Conservation (phyloP, 2,113 vertebrate species). For the Lethenteron reissneri region DNA sequence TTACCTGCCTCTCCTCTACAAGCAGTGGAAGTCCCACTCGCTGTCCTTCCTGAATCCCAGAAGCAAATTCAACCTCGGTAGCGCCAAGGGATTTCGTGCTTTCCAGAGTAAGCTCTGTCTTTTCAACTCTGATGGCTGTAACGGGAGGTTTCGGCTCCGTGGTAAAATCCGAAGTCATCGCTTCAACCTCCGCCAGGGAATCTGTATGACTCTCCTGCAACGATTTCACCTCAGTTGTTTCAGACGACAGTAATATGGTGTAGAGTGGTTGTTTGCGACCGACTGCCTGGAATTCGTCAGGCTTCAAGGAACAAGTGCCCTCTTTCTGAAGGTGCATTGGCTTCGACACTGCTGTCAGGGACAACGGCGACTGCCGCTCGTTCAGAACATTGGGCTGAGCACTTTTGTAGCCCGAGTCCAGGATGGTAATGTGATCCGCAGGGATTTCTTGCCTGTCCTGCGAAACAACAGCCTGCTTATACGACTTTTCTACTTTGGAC, state of each 20-base stretch:
- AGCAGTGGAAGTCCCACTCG: conserved; percentile 31
- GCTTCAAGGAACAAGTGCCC: conserved; percentile 11
- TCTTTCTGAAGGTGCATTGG: conserved; percentile 29
- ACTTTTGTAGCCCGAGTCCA: conserved; percentile 17
- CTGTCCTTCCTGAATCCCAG: conserved; percentile 33
- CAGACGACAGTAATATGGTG: conserved; percentile 22
- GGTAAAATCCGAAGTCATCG: conserved; percentile 16
- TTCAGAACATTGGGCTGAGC: conserved; percentile 13
- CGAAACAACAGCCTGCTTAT: conserved; percentile 15
- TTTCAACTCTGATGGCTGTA: conserved; percentile 21
- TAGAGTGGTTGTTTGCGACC: conserved; percentile 31
- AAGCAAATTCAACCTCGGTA: conserved; percentile 31
- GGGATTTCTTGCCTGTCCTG: conserved; percentile 23
- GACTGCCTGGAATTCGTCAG: conserved; percentile 21
- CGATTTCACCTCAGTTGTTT: conserved; percentile 19
- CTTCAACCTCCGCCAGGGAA: conserved; percentile 18
- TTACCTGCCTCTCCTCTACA: conserved; percentile 31
- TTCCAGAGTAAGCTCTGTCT: conserved; percentile 25
- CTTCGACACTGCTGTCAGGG: conserved; percentile 20
- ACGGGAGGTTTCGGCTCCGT: conserved; percentile 25
- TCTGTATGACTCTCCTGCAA: conserved; percentile 23
- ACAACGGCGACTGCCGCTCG: conserved; percentile 17
- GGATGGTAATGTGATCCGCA: conserved; percentile 18
- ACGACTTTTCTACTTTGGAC: conserved; percentile 24
- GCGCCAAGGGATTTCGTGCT: conserved; percentile 23